These are phyloP conservation scores for Cyrtorhinus lividipennis DNA, from an alignment of 1,140 invertebrate species.

Conservation along the genomic window DNA sequence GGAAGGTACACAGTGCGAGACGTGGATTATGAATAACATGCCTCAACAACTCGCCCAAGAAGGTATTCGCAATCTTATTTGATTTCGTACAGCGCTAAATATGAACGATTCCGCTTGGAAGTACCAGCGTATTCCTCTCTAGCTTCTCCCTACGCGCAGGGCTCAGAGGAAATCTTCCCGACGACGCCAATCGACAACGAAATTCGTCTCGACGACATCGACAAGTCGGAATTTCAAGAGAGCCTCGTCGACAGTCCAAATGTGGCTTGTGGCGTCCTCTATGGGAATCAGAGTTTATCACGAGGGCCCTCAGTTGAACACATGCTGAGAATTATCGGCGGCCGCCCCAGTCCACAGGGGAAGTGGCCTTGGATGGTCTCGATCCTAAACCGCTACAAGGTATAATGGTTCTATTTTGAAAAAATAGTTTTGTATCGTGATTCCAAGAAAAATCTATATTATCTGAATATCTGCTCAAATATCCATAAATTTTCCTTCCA, in stretches of 20 bases:
- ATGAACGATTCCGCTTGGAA: too few species aligned
- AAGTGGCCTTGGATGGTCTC: conserved; percentile 92
- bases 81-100: too few species aligned
- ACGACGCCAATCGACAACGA: background rate
- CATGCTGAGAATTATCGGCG: conserved; percentile 71
- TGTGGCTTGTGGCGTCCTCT: background rate
- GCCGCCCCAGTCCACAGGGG: conserved; percentile 53
- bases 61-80: background rate
- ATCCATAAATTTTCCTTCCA: too few species aligned
- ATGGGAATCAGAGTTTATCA: background rate
- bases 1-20: conserved; percentile 61
- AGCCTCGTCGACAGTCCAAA: background rate
- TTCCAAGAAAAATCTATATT: too few species aligned
- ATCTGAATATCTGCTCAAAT: too few species aligned
- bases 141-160: background rate
- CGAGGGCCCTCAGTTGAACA: conserved; percentile 8
- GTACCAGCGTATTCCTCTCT: background rate
- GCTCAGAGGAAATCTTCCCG: background rate
- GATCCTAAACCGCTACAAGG: conserved; percentile 64
- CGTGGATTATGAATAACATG: conserved; percentile 41
- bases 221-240: background rate
- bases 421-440: conserved; percentile 2
- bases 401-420: conserved; percentile 27
- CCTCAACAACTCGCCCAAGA: conserved; percentile 3
- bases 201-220: background rate